Conservation (phyloP, 2,888 invertebrate genomes). For the Morpho helenor region DNA sequence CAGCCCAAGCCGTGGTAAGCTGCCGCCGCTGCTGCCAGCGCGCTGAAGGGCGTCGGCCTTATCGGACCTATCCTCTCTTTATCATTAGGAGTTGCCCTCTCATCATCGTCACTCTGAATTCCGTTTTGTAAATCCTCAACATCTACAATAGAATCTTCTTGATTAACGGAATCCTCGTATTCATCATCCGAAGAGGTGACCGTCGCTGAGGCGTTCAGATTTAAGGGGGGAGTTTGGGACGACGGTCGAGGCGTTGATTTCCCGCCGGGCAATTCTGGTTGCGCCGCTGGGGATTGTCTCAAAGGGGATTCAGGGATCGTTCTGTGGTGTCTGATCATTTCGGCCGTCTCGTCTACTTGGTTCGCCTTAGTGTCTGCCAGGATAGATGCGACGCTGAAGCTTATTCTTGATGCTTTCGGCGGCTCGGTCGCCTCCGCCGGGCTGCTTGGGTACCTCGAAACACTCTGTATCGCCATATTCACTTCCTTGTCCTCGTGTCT, state of each 20-base stretch:
- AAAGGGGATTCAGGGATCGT: slow-evolving; percentile 72
- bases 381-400: slow-evolving; percentile 93
- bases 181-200: slow-evolving; percentile 80
- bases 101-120: slow-evolving; percentile 66
- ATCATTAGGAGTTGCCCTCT: slow-evolving; percentile 48
- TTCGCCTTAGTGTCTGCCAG: slow-evolving; percentile 88
- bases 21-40: slow-evolving; percentile 82
- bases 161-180: slow-evolving; percentile 85
- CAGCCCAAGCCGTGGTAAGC: slow-evolving; percentile 82
- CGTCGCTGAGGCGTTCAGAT: slow-evolving; percentile 68
- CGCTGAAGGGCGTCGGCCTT: slow-evolving; percentile 87
- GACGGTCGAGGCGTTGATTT: slow-evolving; percentile 60
- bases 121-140: slow-evolving; percentile 87
- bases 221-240: slow-evolving; percentile 69
- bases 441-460: slow-evolving; percentile 82
- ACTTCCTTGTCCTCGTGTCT: slow-evolving; percentile 77
- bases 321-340: slow-evolving; percentile 73
- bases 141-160: slow-evolving; percentile 85
- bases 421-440: slow-evolving; percentile 81
- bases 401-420: slow-evolving; percentile 83
- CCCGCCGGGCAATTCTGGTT: slow-evolving; percentile 68
- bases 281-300: slow-evolving; percentile 66
- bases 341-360: slow-evolving; percentile 64
- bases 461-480: slow-evolving; percentile 84
- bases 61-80: slow-evolving; percentile 80